Base-by-base conservation (phyloP, 2,797 vertebrate species). In the Natrix natrix region DNA sequence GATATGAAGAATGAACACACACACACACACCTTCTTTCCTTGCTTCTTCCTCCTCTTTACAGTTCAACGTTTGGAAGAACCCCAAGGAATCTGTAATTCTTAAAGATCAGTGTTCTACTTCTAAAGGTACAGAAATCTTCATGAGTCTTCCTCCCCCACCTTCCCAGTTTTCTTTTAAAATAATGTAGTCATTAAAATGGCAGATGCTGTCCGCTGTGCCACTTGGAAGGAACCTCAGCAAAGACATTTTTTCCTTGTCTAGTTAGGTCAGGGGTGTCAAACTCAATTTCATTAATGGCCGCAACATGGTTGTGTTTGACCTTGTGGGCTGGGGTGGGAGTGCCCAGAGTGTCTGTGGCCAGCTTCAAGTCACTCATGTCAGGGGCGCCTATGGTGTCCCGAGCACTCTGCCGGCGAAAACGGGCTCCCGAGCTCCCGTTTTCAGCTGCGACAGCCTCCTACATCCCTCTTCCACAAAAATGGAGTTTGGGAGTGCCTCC, bases 11-110 rank as follows among this genome's bases (percentile, higher is more conserved):
- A 83, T 48, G 20, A 20, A 63, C 4, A 10, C 8, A 0, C 8
- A 0, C 59, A 0, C 2, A 20, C 17, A 5, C 63, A 1, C 24
- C 24, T 12, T 2, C 1, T 0, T 22, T 32, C 20, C 56, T 32
- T 37, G 56, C 20, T 37, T 24, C 22, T 24, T 28, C 1, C 60
- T 89, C 48, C 10, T 14, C 63, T 83, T 48, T 10, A 5, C 3
- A 24, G 74, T 20, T 83, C 74, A 48, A 83, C 5, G 0, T 12
- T 48, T 83, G 74, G 74, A 83, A 48, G 20, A 24, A 48, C 74
- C 8, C 20, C 14, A 48, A 48, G 74, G 74, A 83, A 83, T 48
- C 2, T 22, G 37, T 48, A 22, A 48, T 43, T 83, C 74, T 10
- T 83, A 24, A 83, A 83, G 74, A 48, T 83, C 20, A 48, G 37